Evolutionary conservation across 2,888 invertebrate genomes (phyloP), one percentile per base, ranked within the genome.

Genomic region (Brachypalpus laphriformis): DNA sequence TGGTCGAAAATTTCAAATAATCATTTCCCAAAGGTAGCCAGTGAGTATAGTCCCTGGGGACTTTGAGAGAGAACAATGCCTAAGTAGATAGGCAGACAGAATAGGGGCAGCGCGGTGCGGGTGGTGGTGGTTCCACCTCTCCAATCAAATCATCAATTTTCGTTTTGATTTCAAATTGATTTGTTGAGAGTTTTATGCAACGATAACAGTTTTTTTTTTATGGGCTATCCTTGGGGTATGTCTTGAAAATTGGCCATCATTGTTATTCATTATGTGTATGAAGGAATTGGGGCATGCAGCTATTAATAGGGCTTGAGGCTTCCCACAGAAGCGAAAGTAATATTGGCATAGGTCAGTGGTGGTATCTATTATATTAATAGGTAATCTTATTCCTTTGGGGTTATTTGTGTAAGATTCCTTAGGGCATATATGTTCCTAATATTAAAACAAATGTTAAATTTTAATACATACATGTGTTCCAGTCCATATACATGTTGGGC

Each of bases 161-260:
- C 75, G 75, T 76, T 85, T 66, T 71, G 85, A 81, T 85, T 76
- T 76, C 81, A 75, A 80, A 66, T 75, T 81, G 80, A 80, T 80
- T 83, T 68, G 65, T 65, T 20, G 76, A 61, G 59, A 54, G 65
- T 42, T 63, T 81, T 81, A 71, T 85, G 81, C 85, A 85, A 81
- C 37, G 70, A 68, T 70, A 54, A 45, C 34, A 42, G 72, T 68
- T 31, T 49, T 16, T 40, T 31, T 40, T 42, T 25, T 28, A 37
- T 42, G 9, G 20, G 51, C 3, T 25, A 28, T 72, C 59, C 14
- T 25, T 9, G 28, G 14, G 18, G 11, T 20, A 6, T 25, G 9
- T 16, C 31, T 31, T 37, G 42, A 45, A 42, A 31, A 51, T 74
- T 51, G 54, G 45, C 54, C n/a, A 49, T 77, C 51, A 68, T 77